phyloP scores from a whole-genome alignment of 2,888 invertebrate species.

The Tanytarsus gracilentus region DNA sequence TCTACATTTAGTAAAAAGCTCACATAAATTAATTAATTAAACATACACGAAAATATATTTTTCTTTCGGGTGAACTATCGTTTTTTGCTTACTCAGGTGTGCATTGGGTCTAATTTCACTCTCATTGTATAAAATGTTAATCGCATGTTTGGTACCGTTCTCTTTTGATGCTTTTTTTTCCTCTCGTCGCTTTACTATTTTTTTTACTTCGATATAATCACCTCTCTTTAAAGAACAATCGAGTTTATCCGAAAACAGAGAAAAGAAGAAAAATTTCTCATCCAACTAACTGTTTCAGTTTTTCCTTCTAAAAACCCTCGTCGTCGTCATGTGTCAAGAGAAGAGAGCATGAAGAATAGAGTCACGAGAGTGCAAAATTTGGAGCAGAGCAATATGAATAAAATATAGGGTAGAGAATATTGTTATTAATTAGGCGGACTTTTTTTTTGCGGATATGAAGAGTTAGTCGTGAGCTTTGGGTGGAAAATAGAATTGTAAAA shows the following conservation, averaged over 20 bases:
- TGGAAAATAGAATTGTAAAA: too few relatives aligned
- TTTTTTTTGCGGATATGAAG: too few relatives aligned
- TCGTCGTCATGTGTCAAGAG: not conserved
- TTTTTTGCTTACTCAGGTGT: not conserved
- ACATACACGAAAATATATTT: too few relatives aligned
- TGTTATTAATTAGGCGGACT: too few relatives aligned
- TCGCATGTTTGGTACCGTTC: conserved; percentile 18
- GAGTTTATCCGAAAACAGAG: conserved; percentile 12
- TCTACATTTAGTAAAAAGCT: too few relatives aligned
- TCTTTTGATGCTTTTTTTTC: not conserved
- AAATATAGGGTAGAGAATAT: too few relatives aligned
- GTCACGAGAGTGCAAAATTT: too few relatives aligned
- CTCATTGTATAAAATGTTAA: conserved; percentile 17
- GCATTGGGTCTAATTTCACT: not conserved
- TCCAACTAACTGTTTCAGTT: conserved; percentile 15
- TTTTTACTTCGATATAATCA: not conserved
- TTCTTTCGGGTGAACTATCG: conserved; percentile 8
- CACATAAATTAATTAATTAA: too few relatives aligned
- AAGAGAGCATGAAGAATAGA: too few relatives aligned
- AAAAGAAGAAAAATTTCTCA: conserved; percentile 5
- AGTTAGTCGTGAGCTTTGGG: too few relatives aligned
- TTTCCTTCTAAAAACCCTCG: not conserved
- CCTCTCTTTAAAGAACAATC: conserved; percentile 11
- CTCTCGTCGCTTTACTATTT: not conserved
- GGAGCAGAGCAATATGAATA: too few relatives aligned